These are phyloP conservation scores for Sturnus vulgaris DNA, from an alignment of 2,113 vertebrate genomes.

Conservation along the genomic window DNA sequence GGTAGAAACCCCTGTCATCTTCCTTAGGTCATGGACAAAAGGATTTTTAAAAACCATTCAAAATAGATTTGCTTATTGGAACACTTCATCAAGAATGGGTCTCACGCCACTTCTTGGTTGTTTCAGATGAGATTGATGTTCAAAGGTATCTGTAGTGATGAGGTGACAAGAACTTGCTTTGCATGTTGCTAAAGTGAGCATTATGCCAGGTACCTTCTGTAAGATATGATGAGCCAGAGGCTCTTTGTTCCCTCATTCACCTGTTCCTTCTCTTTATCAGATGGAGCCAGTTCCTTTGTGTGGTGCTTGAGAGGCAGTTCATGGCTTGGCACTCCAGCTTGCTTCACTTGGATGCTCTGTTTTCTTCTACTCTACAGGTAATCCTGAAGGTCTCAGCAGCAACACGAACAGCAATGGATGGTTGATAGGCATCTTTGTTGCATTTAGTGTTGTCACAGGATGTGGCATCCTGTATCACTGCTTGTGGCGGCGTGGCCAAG, in stretches of 20 bases:
- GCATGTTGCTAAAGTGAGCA: neutral
- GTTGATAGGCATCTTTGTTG: rapidly evolving
- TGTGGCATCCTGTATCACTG: rapidly evolving
- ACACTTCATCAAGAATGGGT: neutral
- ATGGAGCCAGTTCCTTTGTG: neutral
- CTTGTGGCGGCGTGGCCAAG: rapidly evolving
- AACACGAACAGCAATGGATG: rapidly evolving
- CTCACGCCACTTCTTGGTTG: neutral
- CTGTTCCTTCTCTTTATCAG: neutral
- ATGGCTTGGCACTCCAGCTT: neutral
- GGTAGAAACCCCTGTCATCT: neutral
- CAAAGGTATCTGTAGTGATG: neutral
- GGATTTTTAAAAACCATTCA: neutral
- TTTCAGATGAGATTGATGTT: neutral
- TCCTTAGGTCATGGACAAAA: neutral
- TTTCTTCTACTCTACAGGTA: neutral
- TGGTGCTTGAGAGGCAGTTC: neutral
- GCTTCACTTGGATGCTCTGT: neutral
- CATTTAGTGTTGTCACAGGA: rapidly evolving
- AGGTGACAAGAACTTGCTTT: neutral
- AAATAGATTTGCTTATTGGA: neutral
- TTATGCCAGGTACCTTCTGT: neutral
- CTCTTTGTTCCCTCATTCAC: neutral
- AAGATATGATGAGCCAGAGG: neutral
- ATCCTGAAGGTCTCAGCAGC: rapidly evolving